Percentiles rank a stretch among this genome's conserved stretches.
These are phyloP conservation scores for Oscheius sp. DNA, from an alignment of 2,888 invertebrate species.

Conservation along the genomic window DNA sequence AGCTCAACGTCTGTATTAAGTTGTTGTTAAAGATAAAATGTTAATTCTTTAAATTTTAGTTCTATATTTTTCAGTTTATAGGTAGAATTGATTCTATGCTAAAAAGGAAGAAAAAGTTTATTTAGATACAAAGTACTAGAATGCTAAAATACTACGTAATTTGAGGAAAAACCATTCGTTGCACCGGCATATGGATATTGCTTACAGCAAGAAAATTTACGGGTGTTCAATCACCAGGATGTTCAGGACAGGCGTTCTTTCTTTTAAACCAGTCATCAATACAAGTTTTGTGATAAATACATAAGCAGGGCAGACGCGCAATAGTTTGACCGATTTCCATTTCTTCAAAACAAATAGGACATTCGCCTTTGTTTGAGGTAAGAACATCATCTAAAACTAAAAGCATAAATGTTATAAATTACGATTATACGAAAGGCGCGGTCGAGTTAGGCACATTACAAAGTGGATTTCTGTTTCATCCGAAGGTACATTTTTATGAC, in stretches of 20 bases:
- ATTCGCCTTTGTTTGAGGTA: slow-evolving; percentile 95
- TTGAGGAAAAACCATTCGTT: not conserved
- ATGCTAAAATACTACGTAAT: too few relatives aligned
- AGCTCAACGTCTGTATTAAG: slow-evolving; percentile 92
- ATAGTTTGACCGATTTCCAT: slow-evolving; percentile 93
- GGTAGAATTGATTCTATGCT: too few relatives aligned
- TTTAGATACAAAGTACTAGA: not conserved
- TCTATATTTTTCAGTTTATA: too few relatives aligned
- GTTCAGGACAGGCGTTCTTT: slow-evolving; percentile 97
- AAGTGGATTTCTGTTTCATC: slow-evolving; percentile 99
- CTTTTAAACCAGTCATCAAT: slow-evolving; percentile 99
- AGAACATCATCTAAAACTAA: slow-evolving; percentile 88
- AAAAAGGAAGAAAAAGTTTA: not conserved
- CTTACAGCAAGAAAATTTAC: not conserved
- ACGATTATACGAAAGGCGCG: slow-evolving; percentile 98
- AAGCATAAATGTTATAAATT: slow-evolving; percentile 71
- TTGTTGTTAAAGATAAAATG: slow-evolving; percentile 39
- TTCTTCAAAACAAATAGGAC: slow-evolving; percentile 98
- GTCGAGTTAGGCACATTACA: slow-evolving; percentile 99
- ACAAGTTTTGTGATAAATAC: slow-evolving; percentile 99
- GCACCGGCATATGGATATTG: slow-evolving; percentile 4
- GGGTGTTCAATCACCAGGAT: slow-evolving; percentile 82
- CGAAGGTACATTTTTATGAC: slow-evolving; percentile 95
- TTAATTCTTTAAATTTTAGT: too few relatives aligned
- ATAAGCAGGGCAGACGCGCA: slow-evolving; percentile 96